Conservation (phyloP, 2,888 invertebrate genomes). For the Rhagium mordax region DNA sequence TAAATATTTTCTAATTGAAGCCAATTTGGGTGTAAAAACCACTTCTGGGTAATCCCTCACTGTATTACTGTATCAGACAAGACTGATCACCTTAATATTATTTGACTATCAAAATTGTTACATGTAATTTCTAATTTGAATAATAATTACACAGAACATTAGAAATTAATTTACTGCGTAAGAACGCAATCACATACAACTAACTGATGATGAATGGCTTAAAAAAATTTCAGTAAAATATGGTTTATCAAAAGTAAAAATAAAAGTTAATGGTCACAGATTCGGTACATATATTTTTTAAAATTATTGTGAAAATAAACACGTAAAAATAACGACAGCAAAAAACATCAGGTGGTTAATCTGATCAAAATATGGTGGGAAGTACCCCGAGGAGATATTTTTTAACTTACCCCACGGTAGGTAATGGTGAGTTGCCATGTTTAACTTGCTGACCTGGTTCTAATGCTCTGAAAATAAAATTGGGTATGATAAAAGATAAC, state of each 20-base stretch:
- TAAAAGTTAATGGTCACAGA: too few relatives aligned
- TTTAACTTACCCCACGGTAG: constrained; percentile 76
- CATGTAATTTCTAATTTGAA: neutral
- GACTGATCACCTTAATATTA: neutral
- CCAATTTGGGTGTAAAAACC: constrained; percentile 16
- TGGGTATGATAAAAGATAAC: constrained; percentile 55
- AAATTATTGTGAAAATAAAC: neutral
- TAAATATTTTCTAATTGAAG: constrained; percentile 18
- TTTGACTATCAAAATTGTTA: neutral
- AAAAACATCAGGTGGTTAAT: constrained; percentile 2
- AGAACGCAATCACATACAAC: too few relatives aligned
- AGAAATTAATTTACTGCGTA: neutral
- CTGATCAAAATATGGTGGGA: neutral
- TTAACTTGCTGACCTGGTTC: constrained; percentile 71
- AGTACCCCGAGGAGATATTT: constrained; percentile 3
- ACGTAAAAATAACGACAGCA: neutral
- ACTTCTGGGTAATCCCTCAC: neutral
- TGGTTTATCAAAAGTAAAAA: too few relatives aligned
- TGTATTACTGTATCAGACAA: neutral
- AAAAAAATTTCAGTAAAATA: too few relatives aligned
- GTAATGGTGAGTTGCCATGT: constrained; percentile 73
- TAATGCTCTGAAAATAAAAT: constrained; percentile 77
- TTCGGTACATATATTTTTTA: too few relatives aligned
- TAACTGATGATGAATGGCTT: too few relatives aligned
- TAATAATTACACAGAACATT: neutral